Evolutionary conservation across 1,140 invertebrate species (phyloP).

Genomic region (Platyscapa corneri): DNA sequence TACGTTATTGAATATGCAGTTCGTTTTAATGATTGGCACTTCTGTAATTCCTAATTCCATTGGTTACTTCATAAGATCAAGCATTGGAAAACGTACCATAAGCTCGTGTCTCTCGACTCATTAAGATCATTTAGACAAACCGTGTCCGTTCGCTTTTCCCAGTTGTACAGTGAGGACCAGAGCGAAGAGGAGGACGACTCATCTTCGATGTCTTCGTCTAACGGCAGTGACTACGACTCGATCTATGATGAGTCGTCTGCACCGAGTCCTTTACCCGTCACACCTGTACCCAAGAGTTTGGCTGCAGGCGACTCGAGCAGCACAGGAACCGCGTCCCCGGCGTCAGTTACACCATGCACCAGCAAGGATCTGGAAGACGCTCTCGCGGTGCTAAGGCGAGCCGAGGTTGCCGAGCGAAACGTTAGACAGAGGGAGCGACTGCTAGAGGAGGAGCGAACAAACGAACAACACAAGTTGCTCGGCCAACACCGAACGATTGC

Average conservation of each 20-base stretch:
- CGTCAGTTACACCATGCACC: slow-evolving; percentile 3
- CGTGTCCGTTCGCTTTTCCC: not conserved
- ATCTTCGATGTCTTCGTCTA: slow-evolving; percentile 43
- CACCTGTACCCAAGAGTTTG: slow-evolving; percentile 2
- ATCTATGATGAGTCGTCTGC: slow-evolving; percentile 59
- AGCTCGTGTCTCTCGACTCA: too few relatives aligned
- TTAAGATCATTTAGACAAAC: too few relatives aligned
- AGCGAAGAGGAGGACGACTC: slow-evolving; percentile 60
- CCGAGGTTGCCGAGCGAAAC: slow-evolving; percentile 53
- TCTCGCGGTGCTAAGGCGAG: slow-evolving; percentile 50
- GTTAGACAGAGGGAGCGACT: slow-evolving; percentile 53
- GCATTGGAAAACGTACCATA: too few relatives aligned
- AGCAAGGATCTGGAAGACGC: slow-evolving; percentile 57
- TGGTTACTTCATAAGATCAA: too few relatives aligned
- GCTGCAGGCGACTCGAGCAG: slow-evolving; percentile 16
- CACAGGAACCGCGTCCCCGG: slow-evolving; percentile 50
- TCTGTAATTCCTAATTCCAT: too few relatives aligned
- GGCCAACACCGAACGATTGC: slow-evolving; percentile 21
- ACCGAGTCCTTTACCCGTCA: not conserved
- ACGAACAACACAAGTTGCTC: slow-evolving; percentile 27
- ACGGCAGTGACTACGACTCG: slow-evolving; percentile 61
- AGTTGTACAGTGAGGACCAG: slow-evolving; percentile 63
- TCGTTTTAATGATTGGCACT: too few relatives aligned
- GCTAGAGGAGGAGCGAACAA: slow-evolving; percentile 37
- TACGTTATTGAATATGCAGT: too few relatives aligned